A percentile compares a stretch with the other conserved stretches of the same genome.
Conservation (phyloP, 2,888 invertebrate genomes). For the Nomada fabriciana region DNA sequence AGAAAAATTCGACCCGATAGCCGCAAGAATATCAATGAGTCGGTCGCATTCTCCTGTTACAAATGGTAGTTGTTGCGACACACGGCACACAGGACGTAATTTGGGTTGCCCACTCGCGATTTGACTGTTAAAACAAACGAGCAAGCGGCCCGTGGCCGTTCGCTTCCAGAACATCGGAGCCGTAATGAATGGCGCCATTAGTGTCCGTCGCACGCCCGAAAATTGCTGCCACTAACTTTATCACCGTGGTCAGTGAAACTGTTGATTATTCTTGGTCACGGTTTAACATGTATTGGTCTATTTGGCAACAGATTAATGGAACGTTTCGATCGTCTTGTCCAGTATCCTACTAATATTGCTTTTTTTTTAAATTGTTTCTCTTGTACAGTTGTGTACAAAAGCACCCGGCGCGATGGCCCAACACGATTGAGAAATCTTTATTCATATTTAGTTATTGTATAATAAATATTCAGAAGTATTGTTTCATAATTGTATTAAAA, state of each 20-base stretch:
- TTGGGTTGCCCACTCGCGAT: conserved; percentile 58
- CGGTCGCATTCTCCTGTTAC: conserved; percentile 74
- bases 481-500: too few species aligned
- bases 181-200: conserved; percentile 42
- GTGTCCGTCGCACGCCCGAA: conserved; percentile 37
- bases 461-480: too few species aligned
- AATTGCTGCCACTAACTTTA: conserved; percentile 37
- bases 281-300: background rate
- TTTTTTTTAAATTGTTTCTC: background rate
- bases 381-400: too few species aligned
- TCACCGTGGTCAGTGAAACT: conserved; percentile 29
- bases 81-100: conserved; percentile 65
- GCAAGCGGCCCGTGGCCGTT: conserved; percentile 11
- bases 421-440: too few species aligned
- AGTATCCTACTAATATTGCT: background rate
- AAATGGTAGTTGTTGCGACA: conserved; percentile 64
- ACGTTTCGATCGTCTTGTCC: background rate
- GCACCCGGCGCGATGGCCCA: too few species aligned
- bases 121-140: conserved; percentile 51
- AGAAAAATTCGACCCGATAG: conserved; percentile 69
- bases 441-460: too few species aligned
- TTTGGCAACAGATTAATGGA: background rate
- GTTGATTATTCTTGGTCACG: conserved; percentile 26
- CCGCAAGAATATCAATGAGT: conserved; percentile 78
- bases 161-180: conserved; percentile 11